phyloP scores from a whole-genome alignment of 2,797 vertebrate genomes.

The Lithobates pipiens region DNA sequence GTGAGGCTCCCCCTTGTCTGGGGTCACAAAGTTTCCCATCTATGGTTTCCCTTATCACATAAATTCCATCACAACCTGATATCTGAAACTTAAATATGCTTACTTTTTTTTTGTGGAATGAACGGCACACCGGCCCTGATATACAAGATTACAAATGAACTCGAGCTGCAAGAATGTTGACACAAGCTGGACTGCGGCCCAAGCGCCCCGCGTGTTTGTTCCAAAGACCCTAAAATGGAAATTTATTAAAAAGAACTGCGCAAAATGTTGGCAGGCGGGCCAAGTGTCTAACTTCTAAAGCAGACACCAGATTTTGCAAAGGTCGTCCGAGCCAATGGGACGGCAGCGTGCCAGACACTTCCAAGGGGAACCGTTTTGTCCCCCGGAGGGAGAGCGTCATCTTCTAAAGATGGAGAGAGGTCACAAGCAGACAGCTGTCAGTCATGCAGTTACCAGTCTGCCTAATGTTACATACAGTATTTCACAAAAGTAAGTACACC shows the following conservation, averaged over 20 bases:
- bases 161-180: neutral
- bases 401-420: neutral
- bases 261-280: neutral
- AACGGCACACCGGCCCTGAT: neutral
- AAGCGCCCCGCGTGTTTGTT: too few species aligned
- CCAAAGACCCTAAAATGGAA: neutral
- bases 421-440: constrained; percentile 17
- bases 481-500: neutral
- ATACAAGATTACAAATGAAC: constrained; percentile 5
- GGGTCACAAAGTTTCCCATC: neutral
- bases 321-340: constrained; percentile 17
- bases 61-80: constrained; percentile 6
- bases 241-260: too few species aligned
- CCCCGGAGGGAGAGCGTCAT: constrained; percentile 3
- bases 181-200: neutral
- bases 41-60: constrained; percentile 35
- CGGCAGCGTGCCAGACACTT: neutral
- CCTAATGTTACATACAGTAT: neutral
- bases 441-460: neutral
- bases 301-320: neutral
- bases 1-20: constrained; percentile 29
- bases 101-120: neutral
- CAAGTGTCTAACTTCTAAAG: neutral
- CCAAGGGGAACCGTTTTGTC: neutral
- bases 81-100: constrained; percentile 12